phyloP scores from a whole-genome alignment of 2,888 invertebrate genomes.

The Sclerodermus sp. region DNA sequence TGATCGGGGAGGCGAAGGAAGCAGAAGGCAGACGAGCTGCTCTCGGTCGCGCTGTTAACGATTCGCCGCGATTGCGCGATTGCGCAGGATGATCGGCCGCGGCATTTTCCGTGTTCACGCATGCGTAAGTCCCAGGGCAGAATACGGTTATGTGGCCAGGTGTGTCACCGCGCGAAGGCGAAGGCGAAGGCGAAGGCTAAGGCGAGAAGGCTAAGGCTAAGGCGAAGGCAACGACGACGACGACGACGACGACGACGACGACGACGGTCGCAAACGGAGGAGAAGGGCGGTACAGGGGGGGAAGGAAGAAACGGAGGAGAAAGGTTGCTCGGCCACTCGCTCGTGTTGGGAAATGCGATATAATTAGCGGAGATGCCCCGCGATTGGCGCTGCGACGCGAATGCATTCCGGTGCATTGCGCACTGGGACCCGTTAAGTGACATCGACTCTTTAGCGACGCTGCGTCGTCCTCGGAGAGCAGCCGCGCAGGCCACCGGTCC shows the following conservation, averaged over 20 bases:
- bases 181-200: conserved; percentile 8
- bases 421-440: conserved; percentile 21
- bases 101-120: conserved; percentile 35
- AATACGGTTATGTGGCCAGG: conserved; percentile 41
- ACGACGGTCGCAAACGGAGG: too few relatives aligned
- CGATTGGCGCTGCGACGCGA: conserved; percentile 18
- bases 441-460: conserved; percentile 15
- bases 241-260: too few relatives aligned
- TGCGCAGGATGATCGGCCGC: conserved; percentile 20
- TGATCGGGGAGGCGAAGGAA: background rate
- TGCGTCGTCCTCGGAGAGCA: conserved; percentile 22
- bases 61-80: conserved; percentile 19
- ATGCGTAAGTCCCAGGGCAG: conserved; percentile 36
- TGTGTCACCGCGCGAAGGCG: conserved; percentile 32
- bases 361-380: conserved; percentile 30
- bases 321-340: conserved; percentile 19
- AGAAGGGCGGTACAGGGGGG: conserved; percentile 7
- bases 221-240: too few relatives aligned
- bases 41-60: conserved; percentile 16
- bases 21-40: too few relatives aligned
- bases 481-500: conserved; percentile 20
- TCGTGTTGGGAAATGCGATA: conserved; percentile 32
- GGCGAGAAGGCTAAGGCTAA: too few relatives aligned
- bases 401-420: conserved; percentile 15
- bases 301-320: background rate